Base-by-base conservation (phyloP, 2,113 vertebrate genomes). In the Sinocyclocheilus rhinocerous region DNA sequence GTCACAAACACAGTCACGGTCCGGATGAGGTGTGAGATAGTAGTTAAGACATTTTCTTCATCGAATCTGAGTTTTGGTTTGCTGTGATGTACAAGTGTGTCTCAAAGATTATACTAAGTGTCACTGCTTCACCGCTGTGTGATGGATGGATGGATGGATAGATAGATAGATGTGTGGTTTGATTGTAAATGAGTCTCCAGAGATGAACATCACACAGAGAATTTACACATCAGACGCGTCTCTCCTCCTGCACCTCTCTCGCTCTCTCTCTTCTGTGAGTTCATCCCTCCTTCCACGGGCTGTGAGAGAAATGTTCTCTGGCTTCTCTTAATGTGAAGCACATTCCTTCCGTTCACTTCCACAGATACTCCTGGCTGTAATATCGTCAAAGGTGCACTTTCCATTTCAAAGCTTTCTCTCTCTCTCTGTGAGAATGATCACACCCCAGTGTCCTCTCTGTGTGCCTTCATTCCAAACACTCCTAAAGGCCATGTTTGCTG, bases 201-300 rank as follows among this genome's bases (percentile, higher is more conserved):
- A 91, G 91, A 92, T 89, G 90, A 93, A 89, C 90, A 90, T 90
- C 87, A 84, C 87, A 87, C 65, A 70, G 45, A 70, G 61, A 77
- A 93, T 93, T 94, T 93, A 91, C 92, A 94, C 92, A 93, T 94
- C 93, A 93, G 93, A 94, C 92, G 80, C 84, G 52, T 87, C 84
- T 72, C 45, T 70, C 29, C 29, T 36, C 16, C 29, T 33, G 26
- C 15, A 7, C 29, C 78, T 80, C 82, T 82, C 22, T 39, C 48
- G 24, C 81, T 76, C 55, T 81, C 88, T 55, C 65, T 69, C 88
- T 48, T 84, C 81, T 79, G 83, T 69, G 85, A 81, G 85, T 83
- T 87, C 85, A 75, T 67, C 83, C 15, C 9, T 12, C 39, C 76
- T 86, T 55, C 42, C 59, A 67, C 59, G 16, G 70, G 36, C 36